Evolutionary conservation across 1,140 invertebrate species (phyloP), one percentile per base, ranked within the genome.

Genomic region (Scaptomyza montana): DNA sequence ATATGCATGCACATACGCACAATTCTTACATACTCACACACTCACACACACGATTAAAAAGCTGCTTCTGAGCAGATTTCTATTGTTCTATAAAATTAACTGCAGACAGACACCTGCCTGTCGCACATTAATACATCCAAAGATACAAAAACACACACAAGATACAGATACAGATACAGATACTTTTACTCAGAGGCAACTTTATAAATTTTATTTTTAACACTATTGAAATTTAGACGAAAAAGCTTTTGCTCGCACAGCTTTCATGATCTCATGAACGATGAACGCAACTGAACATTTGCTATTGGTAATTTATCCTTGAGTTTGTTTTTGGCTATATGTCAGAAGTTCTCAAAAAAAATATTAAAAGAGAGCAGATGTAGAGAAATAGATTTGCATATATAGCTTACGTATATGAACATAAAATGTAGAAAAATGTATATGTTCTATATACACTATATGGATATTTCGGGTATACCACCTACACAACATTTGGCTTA

Each of bases 81-180:
- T 64, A 72, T 66, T 69, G 64, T 64, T 78, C 69, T 84, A 67
- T 78, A 90, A 90, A 89, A 89, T 89, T 89, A 89, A 89, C 77
- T 89, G 65, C 61, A 89, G 85, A 89, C 80, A 89, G 85, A 85
- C 85, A 89, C 85, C 85, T 89, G 85, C 84, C 77, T 67, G 57
- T 70, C 57, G 33, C 55, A 60, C 9, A 46, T 43, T n/a, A n/a
- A 43, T 3, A 43, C 39, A 43, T 10, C 12, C 25, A 65, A 49
- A 68, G 10, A 43, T 46, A 49, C 51, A 65, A 10, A 64, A 28
- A 46, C 53, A 66, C n/a, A 51, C 39, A 67, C 51, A 49, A n/a
- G n/a, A n/a, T 25, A 63, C 45, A 55, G 2, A 55, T 30, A 66
- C 43, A 60, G 0, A 25, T 25, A 25, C 43, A 60, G 0, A 36